Evolutionary conservation across 1,140 invertebrate genomes (phyloP), one percentile per base, ranked within the genome.

Genomic region (Rhagoletis zephyria): DNA sequence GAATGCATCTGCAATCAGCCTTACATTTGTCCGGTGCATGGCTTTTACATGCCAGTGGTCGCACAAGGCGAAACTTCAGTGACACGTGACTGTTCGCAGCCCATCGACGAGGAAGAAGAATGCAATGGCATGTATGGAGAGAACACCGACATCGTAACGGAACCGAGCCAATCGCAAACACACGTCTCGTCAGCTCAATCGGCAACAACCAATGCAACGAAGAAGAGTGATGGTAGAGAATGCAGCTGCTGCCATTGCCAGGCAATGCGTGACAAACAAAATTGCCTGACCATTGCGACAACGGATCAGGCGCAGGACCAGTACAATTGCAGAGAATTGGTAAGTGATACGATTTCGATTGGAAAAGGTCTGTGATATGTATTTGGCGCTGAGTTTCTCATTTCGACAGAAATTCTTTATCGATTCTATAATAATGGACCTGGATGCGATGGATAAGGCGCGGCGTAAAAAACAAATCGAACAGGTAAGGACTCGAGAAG

Each of bases 391-490:
- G 30, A 5, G 9, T 85, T 19, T 85, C 42, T 4, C 88, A 12
- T 86, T 16, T 30, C 30, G 85, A 3, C 30, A 92, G 91, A 91
- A 91, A 91, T 91, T 89, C 59, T 92, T 92, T 56, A 91, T 92
- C 65, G 91, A 92, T 56, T 92, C 91, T 0, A 89, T 92, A 4
- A 91, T 92, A 74, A 87, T 89, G 19, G 91, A 92, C 88, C 42
- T 92, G 87, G 88, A 92, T 12, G 88, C 89, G n/a, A 91, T 92
- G 91, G 90, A 92, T 2, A 88, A 91, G 87, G 90, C 91, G 85
- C 87, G 91, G 88, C 87, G 87, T 9, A 89, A 88, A 56, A 90
- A 90, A 61, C 60, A 89, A 48, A 81, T 85, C 0, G 89, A 89
- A 77, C 90, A 90, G 88, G 91, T 92, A 89, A 85, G 3, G 5